Percentiles rank a stretch among this genome's conserved stretches.
phyloP scores from a whole-genome alignment of 1,140 invertebrate genomes.

The Mactra quadrangularis region DNA sequence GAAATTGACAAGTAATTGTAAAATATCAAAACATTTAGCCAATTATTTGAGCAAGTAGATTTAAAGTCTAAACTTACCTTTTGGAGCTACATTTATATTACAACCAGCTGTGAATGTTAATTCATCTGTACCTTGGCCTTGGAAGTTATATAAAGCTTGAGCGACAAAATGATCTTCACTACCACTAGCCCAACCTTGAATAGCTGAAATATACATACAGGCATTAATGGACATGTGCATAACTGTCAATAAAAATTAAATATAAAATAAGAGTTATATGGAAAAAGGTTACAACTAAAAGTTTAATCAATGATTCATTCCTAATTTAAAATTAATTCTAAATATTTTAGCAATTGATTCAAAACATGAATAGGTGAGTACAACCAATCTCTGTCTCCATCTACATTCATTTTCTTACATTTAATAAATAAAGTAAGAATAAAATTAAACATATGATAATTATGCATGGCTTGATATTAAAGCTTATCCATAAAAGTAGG shows the following conservation, averaged over 20 bases:
- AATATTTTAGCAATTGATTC: no score
- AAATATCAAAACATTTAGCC: no score
- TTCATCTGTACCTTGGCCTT: conserved; percentile 89
- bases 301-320: background rate
- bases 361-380: no score
- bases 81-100: conserved; percentile 91
- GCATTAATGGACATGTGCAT: background rate
- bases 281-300: background rate
- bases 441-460: no score
- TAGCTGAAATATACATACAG: conserved; percentile 15
- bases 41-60: no score
- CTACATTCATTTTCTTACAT: no score
- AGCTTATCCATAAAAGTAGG: no score
- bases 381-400: no score
- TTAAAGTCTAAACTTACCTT: no score
- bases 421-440: no score
- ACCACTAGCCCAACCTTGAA: conserved; percentile 87
- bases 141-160: conserved; percentile 91
- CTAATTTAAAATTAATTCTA: background rate
- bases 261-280: background rate
- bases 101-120: conserved; percentile 91
- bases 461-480: no score
- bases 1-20: no score
- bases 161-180: conserved; percentile 88
- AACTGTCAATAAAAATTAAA: background rate